Conservation (phyloP, 2,797 vertebrate genomes). For the Enteromius thamalakanensis region DNA sequence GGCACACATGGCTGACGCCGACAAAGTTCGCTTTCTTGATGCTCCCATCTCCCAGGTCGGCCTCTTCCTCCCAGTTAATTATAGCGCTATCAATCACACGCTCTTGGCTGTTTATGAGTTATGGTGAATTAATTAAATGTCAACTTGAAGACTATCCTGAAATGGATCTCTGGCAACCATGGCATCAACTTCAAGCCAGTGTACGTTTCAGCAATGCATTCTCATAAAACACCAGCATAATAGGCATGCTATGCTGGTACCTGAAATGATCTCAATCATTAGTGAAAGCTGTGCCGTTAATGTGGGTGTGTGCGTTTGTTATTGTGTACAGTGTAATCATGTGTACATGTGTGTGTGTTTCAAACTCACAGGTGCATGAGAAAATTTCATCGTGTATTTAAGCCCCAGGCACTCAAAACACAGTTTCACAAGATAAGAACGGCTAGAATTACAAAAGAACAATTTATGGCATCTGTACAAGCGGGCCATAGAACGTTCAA, state of each 20-base stretch:
- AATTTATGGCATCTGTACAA: slow-evolving; percentile 28
- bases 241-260: slow-evolving; percentile 32
- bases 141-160: slow-evolving; percentile 40
- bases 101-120: slow-evolving; percentile 1
- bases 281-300: slow-evolving; percentile 38
- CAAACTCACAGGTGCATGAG: slow-evolving; percentile 20
- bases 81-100: neutral
- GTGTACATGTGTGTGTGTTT: slow-evolving; percentile 33
- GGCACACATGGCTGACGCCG: no score
- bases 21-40: no score
- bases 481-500: slow-evolving; percentile 2
- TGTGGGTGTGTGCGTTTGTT: slow-evolving; percentile 28
- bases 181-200: slow-evolving; percentile 34
- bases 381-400: slow-evolving; percentile 37
- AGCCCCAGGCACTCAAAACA: slow-evolving; percentile 38
- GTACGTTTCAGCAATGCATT: slow-evolving; percentile 9
- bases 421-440: slow-evolving; percentile 48
- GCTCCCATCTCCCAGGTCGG: no score
- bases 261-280: slow-evolving; percentile 38
- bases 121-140: slow-evolving; percentile 25
- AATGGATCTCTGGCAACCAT: slow-evolving; percentile 31
- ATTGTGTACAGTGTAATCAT: slow-evolving; percentile 27
- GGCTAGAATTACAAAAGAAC: slow-evolving; percentile 37
- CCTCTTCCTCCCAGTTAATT: neutral
- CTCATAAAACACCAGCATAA: slow-evolving; percentile 34